phyloP scores from a whole-genome alignment of 2,113 vertebrate species.

The Engraulis encrasicolus region DNA sequence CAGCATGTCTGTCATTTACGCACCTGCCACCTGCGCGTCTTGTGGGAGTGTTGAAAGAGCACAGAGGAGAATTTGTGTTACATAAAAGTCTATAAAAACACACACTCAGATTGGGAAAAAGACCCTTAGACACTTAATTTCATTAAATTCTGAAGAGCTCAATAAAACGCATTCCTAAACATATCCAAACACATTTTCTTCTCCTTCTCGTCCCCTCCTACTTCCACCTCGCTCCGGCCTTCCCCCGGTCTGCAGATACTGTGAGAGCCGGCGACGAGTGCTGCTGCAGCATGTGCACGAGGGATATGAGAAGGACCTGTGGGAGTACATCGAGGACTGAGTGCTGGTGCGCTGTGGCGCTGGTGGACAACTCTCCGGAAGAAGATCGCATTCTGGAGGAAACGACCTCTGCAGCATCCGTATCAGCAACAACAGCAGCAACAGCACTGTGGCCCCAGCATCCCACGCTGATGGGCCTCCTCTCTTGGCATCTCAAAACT shows the following conservation, averaged over 20 bases:
- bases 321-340: conserved; percentile 99
- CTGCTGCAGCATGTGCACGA: conserved; percentile 99
- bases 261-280: conserved; percentile 98
- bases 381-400: neutral
- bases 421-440: neutral
- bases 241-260: conserved; percentile 89
- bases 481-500: conserved; percentile 15
- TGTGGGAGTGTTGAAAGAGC: no score
- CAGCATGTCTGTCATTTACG: no score
- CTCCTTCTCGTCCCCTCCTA: neutral
- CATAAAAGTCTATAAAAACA: no score
- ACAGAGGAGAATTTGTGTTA: conserved; percentile 57
- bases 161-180: neutral
- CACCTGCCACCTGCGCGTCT: no score
- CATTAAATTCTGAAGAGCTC: no score
- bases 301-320: conserved; percentile 99
- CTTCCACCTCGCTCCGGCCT: neutral
- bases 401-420: neutral
- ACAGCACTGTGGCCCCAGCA: conserved; percentile 1
- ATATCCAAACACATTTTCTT: neutral
- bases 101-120: no score
- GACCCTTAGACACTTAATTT: no score
- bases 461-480: neutral
- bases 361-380: conserved; percentile 1
- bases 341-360: conserved; percentile 41